A percentile compares a stretch with the other conserved stretches of the same genome.
Conservation (phyloP, 2,113 vertebrate genomes). For the Apeltes quadracus region DNA sequence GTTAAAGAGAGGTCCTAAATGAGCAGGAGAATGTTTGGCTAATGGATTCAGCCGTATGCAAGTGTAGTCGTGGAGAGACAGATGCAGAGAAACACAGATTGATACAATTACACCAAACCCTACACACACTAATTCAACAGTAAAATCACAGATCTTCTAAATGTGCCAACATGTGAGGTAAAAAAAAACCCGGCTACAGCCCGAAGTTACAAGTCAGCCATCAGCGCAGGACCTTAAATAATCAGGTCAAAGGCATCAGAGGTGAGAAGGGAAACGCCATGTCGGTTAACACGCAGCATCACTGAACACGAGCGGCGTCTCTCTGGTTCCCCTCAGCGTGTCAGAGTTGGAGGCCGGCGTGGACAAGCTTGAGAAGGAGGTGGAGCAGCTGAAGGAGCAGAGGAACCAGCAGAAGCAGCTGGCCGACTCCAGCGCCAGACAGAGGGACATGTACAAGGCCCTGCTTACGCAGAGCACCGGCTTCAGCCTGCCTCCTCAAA, state of each 20-base stretch:
- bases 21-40: neutral
- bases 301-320: neutral
- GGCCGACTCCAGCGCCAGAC: conserved; percentile 89
- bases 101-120: too few species aligned
- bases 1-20: neutral
- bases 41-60: too few species aligned
- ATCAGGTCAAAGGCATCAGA: neutral
- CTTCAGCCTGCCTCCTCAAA: conserved; percentile 87
- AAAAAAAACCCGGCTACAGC: neutral
- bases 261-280: neutral
- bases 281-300: too few species aligned
- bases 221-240: neutral
- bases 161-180: too few species aligned
- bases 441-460: conserved; percentile 96
- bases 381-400: conserved; percentile 87
- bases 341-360: conserved; percentile 85
- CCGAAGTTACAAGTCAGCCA: neutral
- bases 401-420: conserved; percentile 91
- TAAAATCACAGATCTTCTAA: too few species aligned
- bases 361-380: conserved; percentile 82
- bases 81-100: too few species aligned
- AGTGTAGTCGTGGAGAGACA: too few species aligned
- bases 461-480: conserved; percentile 91
- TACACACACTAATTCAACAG: too few species aligned
- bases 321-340: conserved; percentile 75